Percentiles rank a stretch among this genome's conserved stretches.
Conservation (phyloP, 1,140 invertebrate genomes). For the Saccostrea glomerata region DNA sequence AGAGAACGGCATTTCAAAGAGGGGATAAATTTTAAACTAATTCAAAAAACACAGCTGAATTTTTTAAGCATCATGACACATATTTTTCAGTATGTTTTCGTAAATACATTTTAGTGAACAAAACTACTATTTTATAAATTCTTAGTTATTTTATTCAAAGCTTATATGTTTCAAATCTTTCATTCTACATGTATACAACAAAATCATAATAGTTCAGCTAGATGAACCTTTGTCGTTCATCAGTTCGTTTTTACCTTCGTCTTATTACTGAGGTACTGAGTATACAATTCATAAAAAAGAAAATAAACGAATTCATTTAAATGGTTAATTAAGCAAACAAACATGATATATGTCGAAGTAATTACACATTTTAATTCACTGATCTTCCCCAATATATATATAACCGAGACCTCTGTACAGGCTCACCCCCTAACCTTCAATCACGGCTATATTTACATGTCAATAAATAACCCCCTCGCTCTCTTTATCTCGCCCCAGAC, state of each 20-base stretch:
- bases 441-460: neutral
- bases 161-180: too few species aligned
- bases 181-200: too few species aligned
- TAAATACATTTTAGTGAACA: too few species aligned
- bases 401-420: neutral
- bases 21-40: too few species aligned
- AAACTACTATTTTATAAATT: too few species aligned
- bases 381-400: neutral
- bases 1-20: too few species aligned
- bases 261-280: neutral
- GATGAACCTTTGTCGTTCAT: neutral
- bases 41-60: too few species aligned
- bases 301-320: conserved; percentile 11
- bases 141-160: too few species aligned
- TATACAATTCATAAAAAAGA: neutral
- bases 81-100: too few species aligned
- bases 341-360: neutral
- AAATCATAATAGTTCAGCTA: too few species aligned
- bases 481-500: neutral
- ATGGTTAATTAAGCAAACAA: neutral
- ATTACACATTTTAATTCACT: neutral
- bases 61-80: too few species aligned
- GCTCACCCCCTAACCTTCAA: neutral
- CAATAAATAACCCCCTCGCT: neutral
- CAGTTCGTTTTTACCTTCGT: neutral